Evolutionary conservation across 2,113 vertebrate genomes (phyloP), one percentile per base, ranked within the genome.

Genomic region (Scolopax mira): DNA sequence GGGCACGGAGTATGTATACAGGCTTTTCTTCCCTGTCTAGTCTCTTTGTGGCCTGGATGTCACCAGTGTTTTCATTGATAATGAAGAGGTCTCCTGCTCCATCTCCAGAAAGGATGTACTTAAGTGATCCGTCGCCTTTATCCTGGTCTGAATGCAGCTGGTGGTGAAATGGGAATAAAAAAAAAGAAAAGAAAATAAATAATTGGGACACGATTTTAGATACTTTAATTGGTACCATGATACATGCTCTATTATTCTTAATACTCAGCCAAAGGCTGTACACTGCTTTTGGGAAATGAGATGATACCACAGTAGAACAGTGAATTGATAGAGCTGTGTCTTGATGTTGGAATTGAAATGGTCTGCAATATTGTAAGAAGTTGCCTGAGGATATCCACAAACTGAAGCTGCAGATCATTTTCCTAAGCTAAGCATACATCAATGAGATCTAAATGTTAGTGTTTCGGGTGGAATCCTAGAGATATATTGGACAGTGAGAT

Each of bases 141-240:
- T 99, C 99, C 46, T 98, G 98, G 93, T 99, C 99, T 64, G 99
- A 99, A 97, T 99, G 99, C 94, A 99, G 99, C 99, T 99, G 98
- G 41, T 94, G 75, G 93, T 92, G 77, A 81, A 95, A 98, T 97
- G 90, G 44, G 80, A 93, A 97, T 72, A 52, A 67, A 88, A 90
- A 90, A 85, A 55, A 93, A 94, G 30, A 58, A 97, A 78, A 54
- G 69, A 93, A 96, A 92, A 83, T 22, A 78, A 93, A 79, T 71
- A 91, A 48, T 57, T 67, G 58, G 54, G 7, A 70, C 60, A 92
- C 51, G 69, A 23, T 75, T 96, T 35, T 42, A 46, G n/a, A 64
- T 73, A 82, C 39, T 92, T 90, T 44, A 74, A 86, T 70, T 57
- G 11, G 85, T 66, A 85, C 37, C 24, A 77, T 42, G 55, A 92